Evolutionary conservation across 2,113 vertebrate species (phyloP).

Genomic region (Empidonax alnorum): DNA sequence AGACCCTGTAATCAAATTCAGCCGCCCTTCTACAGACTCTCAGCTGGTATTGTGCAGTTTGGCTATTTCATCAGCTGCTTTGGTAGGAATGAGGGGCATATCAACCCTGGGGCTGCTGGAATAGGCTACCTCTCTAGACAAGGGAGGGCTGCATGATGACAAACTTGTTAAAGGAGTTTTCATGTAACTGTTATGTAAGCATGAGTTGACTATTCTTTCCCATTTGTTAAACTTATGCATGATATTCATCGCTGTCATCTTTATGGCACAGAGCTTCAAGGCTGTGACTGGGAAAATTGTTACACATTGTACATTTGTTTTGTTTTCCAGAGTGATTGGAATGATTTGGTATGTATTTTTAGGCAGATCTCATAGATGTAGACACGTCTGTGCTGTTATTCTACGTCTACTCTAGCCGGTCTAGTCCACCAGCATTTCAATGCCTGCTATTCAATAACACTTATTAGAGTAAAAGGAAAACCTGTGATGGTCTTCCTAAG

Average conservation of each 20-base stretch:
- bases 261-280: background rate
- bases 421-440: background rate
- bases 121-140: background rate
- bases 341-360: background rate
- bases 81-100: background rate
- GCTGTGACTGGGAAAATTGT: background rate
- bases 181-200: background rate
- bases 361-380: background rate
- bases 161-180: background rate
- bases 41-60: background rate
- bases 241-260: background rate
- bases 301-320: background rate
- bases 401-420: background rate
- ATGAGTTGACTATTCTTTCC: background rate
- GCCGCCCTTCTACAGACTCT: background rate
- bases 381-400: background rate
- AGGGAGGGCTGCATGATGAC: background rate
- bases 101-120: background rate
- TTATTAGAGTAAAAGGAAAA: background rate
- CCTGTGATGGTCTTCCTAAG: background rate
- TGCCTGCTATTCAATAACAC: background rate
- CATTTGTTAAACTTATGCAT: background rate
- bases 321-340: background rate
- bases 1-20: background rate
- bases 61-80: background rate